These are phyloP conservation scores for Syrphus vitripennis DNA, from an alignment of 2,888 invertebrate species.

Conservation along the genomic window DNA sequence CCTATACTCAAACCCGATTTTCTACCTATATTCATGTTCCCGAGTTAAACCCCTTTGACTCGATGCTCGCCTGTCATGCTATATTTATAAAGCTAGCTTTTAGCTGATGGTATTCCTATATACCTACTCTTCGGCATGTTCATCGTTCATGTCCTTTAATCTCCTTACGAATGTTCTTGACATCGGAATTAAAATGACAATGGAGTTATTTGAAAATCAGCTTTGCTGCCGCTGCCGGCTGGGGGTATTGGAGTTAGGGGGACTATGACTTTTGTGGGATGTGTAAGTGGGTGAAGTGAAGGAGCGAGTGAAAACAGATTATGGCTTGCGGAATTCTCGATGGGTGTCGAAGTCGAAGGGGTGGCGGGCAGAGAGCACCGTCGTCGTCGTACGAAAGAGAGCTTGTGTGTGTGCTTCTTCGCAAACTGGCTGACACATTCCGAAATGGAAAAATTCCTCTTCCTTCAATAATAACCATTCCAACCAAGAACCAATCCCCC, in stretches of 20 bases:
- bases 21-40: background rate
- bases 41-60: conserved; percentile 46
- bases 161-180: conserved; percentile 72
- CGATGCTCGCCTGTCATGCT: conserved; percentile 5
- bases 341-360: conserved; percentile 4
- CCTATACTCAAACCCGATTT: background rate
- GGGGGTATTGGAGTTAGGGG: background rate
- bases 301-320: conserved; percentile 34
- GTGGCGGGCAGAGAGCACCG: no score
- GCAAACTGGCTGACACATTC: conserved; percentile 63
- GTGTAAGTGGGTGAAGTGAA: conserved; percentile 12
- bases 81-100: background rate
- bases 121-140: conserved; percentile 48
- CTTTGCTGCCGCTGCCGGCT: conserved; percentile 20
- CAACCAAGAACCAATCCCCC: background rate
- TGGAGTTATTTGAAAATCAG: conserved; percentile 70
- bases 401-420: background rate
- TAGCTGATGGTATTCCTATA: conserved; percentile 7
- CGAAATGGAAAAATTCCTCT: conserved; percentile 64
- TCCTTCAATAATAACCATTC: conserved; percentile 12
- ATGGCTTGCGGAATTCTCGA: conserved; percentile 39
- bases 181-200: conserved; percentile 72
- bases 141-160: conserved; percentile 68
- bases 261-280: conserved; percentile 22
- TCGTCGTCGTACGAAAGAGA: no score